Base-by-base conservation (phyloP, 2,113 vertebrate species). In the Henicopernis longicauda region DNA sequence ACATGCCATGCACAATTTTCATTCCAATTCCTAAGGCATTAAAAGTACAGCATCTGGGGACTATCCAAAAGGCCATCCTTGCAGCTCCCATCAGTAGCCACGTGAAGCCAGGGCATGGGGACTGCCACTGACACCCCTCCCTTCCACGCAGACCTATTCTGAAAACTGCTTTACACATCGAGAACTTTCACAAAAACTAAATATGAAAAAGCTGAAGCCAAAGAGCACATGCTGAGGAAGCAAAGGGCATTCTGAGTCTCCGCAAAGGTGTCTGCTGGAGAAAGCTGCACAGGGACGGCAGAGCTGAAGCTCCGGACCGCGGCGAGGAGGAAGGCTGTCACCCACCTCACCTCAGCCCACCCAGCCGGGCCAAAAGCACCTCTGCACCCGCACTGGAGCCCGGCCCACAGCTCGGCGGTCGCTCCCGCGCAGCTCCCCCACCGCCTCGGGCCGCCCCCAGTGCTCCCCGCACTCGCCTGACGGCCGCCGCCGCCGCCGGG, bases 81-180 rank as follows among this genome's bases (percentile, higher is more conserved):
- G 22, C 45, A 34, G 18, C 32, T 57, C 6, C 17, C 10, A 16
- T 1, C 26, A 21, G 47, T 1, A 20, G 32, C 59, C 42, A 2
- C 4, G 4, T 3, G 12, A 42, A 18, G 3, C 32, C 61, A 34
- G 31, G 50, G 9, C 52, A n/a, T 0, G 1, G 4, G 6, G 11
- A 20, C 26, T 7, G 34, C 40, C 45, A 23, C 29, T 38, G 25
- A 44, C 32, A 7, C 31, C 6, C 3, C 12, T 57, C n/a, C 27
- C 45, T 14, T 36, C 44, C n/a, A 26, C 1, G 7, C 3, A 36
- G 23, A 4, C 7, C 7, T 13, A 16, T 5, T 32, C 9, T 13
- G 9, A 66, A 82, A 66, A 22, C 3, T 3, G 11, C 19, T 45
- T 44, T 34, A 8, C 1, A 8, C n/a, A 31, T 3, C 13, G 9